Percentiles rank a stretch among this genome's conserved stretches.
Conservation (phyloP, 1,140 invertebrate genomes). For the Pygmarrhopalites habei region DNA sequence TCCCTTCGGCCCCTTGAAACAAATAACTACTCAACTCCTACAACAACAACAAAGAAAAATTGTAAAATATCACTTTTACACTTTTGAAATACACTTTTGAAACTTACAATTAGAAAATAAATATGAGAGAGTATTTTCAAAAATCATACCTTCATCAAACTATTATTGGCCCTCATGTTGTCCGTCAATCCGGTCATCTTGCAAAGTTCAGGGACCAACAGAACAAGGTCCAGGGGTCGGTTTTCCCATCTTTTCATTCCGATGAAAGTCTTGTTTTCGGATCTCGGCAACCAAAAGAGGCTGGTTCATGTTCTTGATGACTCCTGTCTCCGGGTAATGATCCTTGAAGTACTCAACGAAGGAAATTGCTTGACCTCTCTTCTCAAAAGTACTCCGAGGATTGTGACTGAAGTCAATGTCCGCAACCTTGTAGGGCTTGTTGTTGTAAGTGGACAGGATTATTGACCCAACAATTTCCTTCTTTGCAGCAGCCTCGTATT, state of each 20-base stretch:
- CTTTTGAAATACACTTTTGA: too few species aligned
- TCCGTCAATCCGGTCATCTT: constrained; percentile 44
- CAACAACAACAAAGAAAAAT: too few species aligned
- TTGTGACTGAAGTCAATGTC: constrained; percentile 68
- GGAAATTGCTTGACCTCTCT: constrained; percentile 51
- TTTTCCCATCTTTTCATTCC: too few species aligned
- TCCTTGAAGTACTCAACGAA: constrained; percentile 75
- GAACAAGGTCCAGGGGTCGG: background rate
- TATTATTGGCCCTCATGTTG: constrained; percentile 38
- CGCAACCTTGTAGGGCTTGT: constrained; percentile 67
- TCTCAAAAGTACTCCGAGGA: constrained; percentile 61
- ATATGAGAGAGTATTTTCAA: constrained; percentile 41
- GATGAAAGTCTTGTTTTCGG: constrained; percentile 14
- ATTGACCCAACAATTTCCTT: constrained; percentile 47
- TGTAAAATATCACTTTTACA: too few species aligned
- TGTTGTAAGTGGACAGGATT: constrained; percentile 59
- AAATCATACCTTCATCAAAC: constrained; percentile 42
- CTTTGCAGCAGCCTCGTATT: constrained; percentile 10
- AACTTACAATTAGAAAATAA: too few species aligned
- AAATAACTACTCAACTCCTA: too few species aligned
- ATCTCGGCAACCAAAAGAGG: constrained; percentile 22
- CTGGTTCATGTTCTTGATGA: constrained; percentile 49
- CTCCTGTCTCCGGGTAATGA: constrained; percentile 56
- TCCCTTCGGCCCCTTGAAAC: too few species aligned
- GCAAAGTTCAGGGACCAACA: constrained; percentile 43